A percentile compares a stretch with the other conserved stretches of the same genome.
Evolutionary conservation across 2,797 vertebrate species (phyloP).

Genomic region (Cyclura pinguis): DNA sequence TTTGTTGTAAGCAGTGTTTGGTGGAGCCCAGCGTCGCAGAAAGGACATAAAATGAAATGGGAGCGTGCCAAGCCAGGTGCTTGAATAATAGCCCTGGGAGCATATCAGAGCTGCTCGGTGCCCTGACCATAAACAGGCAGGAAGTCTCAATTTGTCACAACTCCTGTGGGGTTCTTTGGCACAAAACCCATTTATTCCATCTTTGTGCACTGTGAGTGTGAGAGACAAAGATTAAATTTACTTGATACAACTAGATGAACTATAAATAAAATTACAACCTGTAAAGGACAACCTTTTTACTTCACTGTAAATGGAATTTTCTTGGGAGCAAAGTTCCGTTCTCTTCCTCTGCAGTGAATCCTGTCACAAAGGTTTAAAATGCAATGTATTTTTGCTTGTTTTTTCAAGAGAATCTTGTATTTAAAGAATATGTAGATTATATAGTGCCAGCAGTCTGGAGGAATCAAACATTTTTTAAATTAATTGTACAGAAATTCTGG

Average conservation of each 20-base stretch:
- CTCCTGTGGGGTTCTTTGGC: constrained; percentile 43
- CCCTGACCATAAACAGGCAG: constrained; percentile 38
- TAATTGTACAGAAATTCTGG: constrained; percentile 69
- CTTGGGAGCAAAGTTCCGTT: constrained; percentile 40
- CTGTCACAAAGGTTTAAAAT: constrained; percentile 54
- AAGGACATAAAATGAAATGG: background rate
- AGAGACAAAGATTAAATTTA: constrained; percentile 74
- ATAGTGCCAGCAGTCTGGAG: background rate
- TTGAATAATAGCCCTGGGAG: background rate
- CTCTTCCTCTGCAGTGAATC: constrained; percentile 45
- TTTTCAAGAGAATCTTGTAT: constrained; percentile 40
- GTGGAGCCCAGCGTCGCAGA: background rate
- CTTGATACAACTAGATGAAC: constrained; percentile 70
- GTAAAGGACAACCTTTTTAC: constrained; percentile 39
- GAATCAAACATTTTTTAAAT: constrained; percentile 12
- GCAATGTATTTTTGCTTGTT: too few relatives aligned
- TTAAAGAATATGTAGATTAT: constrained; percentile 5
- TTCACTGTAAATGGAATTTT: constrained; percentile 63
- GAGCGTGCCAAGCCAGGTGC: fast-evolving
- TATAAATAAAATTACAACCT: constrained; percentile 70
- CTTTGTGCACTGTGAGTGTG: constrained; percentile 44
- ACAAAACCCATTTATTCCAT: constrained; percentile 59
- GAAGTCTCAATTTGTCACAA: constrained; percentile 48
- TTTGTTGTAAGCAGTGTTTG: background rate
- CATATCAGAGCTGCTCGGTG: constrained; percentile 27